Base-by-base conservation (phyloP, 2,888 invertebrate genomes). In the Mantis religiosa region DNA sequence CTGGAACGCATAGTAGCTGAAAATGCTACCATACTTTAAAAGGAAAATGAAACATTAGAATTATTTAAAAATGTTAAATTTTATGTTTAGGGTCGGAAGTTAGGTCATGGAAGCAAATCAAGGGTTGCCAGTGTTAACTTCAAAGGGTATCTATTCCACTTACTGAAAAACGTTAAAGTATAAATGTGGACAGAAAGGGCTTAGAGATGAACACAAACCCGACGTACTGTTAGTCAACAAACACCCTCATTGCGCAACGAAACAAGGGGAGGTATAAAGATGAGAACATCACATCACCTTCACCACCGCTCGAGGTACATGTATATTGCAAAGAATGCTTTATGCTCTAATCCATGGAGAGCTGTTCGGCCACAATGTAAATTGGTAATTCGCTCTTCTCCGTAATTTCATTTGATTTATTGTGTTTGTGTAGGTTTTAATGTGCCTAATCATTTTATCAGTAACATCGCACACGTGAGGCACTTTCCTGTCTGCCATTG, bases 361-460 rank as follows among this genome's bases (percentile, higher is more conserved):
- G 20, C 54, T 71, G 54, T 20, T 71, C 20, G 20, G 20, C 54
- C 54, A 71, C 54, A 71, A 20, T 71, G 54, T 71, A 20, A 71
- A 71, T 25, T 71, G 25, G 20, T 71, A 71, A 71, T 85, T 85
- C 7, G 41, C 41, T 83, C 83, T 27, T 30, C 25, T 15, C 20
- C 85, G 85, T 88, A 85, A 87, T 82, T 88, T 85, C 41, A 85
- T 86, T 89, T 85, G 88, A 81, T 88, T 89, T 82, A 85, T 71
- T 54, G 83, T 88, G 88, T 88, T 88, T 88, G 86, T 81, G 54
- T 85, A n/a, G 81, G 41, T 81, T 84, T 83, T 28, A 88, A 81
- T 85, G 34, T 88, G 71, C 85, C 84, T 28, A 47, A 88, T 88
- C 81, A 85, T 87, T 87, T 82, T 34, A 82, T 82, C 82, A 87